Evolutionary conservation across 2,797 vertebrate species (phyloP), one percentile per base, ranked within the genome.

Genomic region (Rhynchotus rufescens): DNA sequence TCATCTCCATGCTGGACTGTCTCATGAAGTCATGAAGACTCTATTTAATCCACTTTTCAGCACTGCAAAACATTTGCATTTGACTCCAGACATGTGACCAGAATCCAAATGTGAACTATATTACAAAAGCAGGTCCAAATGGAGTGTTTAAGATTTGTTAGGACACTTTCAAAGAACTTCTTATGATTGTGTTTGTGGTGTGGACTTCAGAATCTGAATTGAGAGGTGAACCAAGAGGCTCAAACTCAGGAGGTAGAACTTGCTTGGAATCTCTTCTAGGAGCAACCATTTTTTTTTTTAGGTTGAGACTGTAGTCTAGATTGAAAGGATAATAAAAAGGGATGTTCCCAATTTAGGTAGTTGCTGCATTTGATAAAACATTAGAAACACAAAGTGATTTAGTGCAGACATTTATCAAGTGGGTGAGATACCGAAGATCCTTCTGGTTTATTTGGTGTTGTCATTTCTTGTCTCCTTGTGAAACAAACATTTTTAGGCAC

Each of bases 401-500:
- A 59, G 80, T n/a, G 52, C 68, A 69, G 54, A 51, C 52, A 80
- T 89, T 92, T 91, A 95, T 92, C 90, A 87, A 91, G 76, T 23
- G 13, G 20, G 90, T 84, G 80, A 93, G 82, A 96, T 90, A 88
- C 91, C 93, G 78, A 79, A 94, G 95, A 94, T 91, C 86, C 90
- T 73, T 94, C 85, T 90, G 89, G 86, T 93, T 95, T 94, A 90
- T 95, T 94, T 91, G 88, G 92, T 92, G 84, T 26, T 89, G 86
- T 95, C 92, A 91, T 88, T 86, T 95, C 85, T 94, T 92, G 89
- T 89, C 94, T 96, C 81, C 75, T 56, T 47, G 88, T 82, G 94
- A 96, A 95, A 95, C 91, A 94, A 95, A 94, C 92, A 91, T 80
- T 91, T 93, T 80, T 93, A 92, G 94, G 93, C 93, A 89, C 88